Evolutionary conservation across 2,797 vertebrate species (phyloP), one percentile per base, ranked within the genome.

Genomic region (Tadarida brasiliensis): DNA sequence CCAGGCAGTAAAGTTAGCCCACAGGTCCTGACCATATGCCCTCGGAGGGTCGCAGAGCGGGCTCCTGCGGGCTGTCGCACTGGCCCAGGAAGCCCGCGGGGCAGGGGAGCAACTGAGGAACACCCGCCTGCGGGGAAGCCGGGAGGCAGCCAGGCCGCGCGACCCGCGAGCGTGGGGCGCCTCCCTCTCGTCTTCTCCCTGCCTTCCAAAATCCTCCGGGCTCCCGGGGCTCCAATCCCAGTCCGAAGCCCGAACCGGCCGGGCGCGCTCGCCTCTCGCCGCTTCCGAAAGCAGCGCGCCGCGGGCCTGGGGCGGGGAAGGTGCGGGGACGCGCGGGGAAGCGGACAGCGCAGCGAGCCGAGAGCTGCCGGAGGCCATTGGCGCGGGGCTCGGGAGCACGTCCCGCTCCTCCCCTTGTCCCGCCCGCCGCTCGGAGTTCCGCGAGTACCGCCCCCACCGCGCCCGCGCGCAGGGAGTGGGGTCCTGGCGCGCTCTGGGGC

Each of bases 401-500:
- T 92, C 73, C 49, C 10, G 11, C 26, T 9, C 89, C 82, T 56
- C 86, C 93, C 39, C 57, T 47, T 0, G 49, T 16, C 82, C 84
- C 67, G 26, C 97, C 91, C 81, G 83, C 96, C 56, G 88, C 76
- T 59, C 16, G 6, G 74, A 30, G 24, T 68, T n/a, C 59, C 0
- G 35, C 91, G 95, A 65, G 49, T 70, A 16, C 76, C 9, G 61
- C 97, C 96, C 97, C 95, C 95, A 67, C 91, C 80, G 35, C 24
- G 14, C 51, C 20, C 24, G 35, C 30, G 5, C 19, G 19, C 91
- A 2, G 15, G n/a, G 74, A 44, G 65, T 16, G 7, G 65, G 70
- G 70, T 14, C 56, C 65, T 12, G 84, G 26, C 35, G 35, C 28
- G 35, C 22, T 6, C 61, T 4, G 0, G 2, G 30, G 22, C 77